These are phyloP conservation scores for Muscidifurax raptorellus DNA, from an alignment of 1,140 invertebrate genomes.

Conservation along the genomic window DNA sequence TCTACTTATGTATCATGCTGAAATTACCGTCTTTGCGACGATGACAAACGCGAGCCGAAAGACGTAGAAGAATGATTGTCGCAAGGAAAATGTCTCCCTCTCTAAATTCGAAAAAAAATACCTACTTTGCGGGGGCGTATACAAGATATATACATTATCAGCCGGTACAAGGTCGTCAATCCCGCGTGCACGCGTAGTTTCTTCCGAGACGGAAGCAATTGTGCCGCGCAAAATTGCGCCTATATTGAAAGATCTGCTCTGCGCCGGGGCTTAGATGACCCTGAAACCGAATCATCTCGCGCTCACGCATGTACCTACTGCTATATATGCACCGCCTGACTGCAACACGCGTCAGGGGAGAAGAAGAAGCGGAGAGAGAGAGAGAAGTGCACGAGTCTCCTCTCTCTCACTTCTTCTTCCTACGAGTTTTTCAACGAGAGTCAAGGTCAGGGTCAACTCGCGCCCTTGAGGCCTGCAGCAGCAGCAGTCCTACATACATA, in stretches of 20 bases:
- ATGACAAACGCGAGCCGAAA: too few species aligned
- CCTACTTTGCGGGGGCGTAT: neutral
- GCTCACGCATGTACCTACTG: neutral
- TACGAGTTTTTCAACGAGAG: conserved; percentile 30
- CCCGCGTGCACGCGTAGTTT: neutral
- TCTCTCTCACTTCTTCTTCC: conserved; percentile 1
- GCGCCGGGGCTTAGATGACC: conserved; percentile 14
- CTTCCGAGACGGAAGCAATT: conserved; percentile 53
- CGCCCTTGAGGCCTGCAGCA: conserved; percentile 34
- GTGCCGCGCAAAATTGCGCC: conserved; percentile 35
- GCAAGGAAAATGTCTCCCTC: too few species aligned
- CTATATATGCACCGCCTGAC: neutral
- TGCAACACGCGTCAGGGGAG: neutral
- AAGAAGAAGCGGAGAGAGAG: neutral
- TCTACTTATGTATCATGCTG: too few species aligned
- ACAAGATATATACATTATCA: neutral
- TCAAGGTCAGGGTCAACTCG: conserved; percentile 48
- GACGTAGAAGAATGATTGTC: too few species aligned
- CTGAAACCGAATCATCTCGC: conserved; percentile 45
- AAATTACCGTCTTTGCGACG: too few species aligned
- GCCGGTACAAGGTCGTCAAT: conserved; percentile 50
- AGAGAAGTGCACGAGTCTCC: neutral
- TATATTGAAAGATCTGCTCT: conserved; percentile 32
- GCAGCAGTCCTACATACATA: too few species aligned
- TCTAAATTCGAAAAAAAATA: too few species aligned